Evolutionary conservation across 1,140 invertebrate genomes (phyloP), one percentile per base, ranked within the genome.

Genomic region (Drosophila bocki): DNA sequence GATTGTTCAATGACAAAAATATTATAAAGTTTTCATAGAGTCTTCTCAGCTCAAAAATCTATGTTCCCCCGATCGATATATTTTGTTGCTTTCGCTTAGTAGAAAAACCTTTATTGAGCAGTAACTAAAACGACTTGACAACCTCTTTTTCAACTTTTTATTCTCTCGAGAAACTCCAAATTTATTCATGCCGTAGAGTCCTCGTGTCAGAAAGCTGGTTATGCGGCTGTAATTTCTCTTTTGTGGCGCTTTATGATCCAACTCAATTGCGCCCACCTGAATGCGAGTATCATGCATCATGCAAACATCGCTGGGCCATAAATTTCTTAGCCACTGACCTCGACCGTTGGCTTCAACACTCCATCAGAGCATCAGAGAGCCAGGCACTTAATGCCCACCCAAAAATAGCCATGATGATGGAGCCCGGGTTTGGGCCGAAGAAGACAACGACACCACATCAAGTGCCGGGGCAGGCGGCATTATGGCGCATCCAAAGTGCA

Each of bases 361-460:
- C 80, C 84, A 88, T 90, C 84, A 88, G 58, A 22, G 35, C 19
- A 39, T 39, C 53, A 39, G 54, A 90, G 87, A 75, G 72, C 63
- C 59, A 69, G 75, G 77, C 84, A 87, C 84, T 87, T 88, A 88
- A 78, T 81, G 84, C 84, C 78, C 85, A 90, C 78, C 85, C 84
- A 79, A 84, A 90, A 85, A 88, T 82, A 84, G 84, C 77, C 77
- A 88, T 63, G 84, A 48, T 62, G 54, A 70, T 70, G 68, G 57
- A 44, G 61, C 35, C 50, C 35, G 32, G 29, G 29, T 48, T 47
- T 33, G 22, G 39, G 68, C 59, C 48, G 37, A 26, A 37, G 37
- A 37, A 42, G 35, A 57, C 69, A 41, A 61, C 48, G 71, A 74
- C 44, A 79, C 57, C 56, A n/a, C 67, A 67, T 60, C 74, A 82